Evolutionary conservation across 2,888 invertebrate genomes (phyloP).

Genomic region (Euplagia quadripunctaria): DNA sequence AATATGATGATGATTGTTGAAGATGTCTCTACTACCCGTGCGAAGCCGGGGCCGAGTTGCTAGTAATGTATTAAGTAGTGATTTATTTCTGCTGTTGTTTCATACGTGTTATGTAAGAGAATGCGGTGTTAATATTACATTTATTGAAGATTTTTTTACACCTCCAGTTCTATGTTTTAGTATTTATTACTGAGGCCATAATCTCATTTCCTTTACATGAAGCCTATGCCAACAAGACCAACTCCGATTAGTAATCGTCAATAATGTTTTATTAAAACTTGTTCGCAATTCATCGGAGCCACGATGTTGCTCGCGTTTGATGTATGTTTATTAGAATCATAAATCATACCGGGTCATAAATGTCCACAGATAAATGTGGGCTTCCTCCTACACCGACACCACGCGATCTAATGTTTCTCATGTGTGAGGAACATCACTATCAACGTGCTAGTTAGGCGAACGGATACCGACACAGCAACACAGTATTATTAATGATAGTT

Average conservation of each 20-base stretch:
- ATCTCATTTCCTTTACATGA: no score
- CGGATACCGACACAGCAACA: constrained; percentile 9
- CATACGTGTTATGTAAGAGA: constrained; percentile 46
- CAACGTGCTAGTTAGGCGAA: constrained; percentile 16
- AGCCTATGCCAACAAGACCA: not conserved
- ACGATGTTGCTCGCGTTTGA: constrained; percentile 1
- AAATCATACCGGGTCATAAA: constrained; percentile 26
- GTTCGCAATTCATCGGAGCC: not conserved
- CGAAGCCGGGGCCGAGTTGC: no score
- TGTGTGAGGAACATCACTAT: constrained; percentile 16
- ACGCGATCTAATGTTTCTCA: constrained; percentile 18
- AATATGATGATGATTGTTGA: no score
- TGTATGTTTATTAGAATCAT: constrained; percentile 18
- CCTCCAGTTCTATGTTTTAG: no score
- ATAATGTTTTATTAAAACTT: constrained; percentile 11
- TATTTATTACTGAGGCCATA: no score
- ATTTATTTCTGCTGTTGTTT: constrained; percentile 50
- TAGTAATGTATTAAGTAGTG: constrained; percentile 27
- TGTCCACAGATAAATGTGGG: constrained; percentile 18
- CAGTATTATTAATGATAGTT: not conserved
- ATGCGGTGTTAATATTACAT: constrained; percentile 76
- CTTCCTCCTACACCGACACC: constrained; percentile 24
- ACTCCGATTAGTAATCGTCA: not conserved
- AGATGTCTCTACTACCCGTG: no score
- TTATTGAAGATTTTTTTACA: constrained; percentile 48